Percentiles rank a stretch among this genome's conserved stretches.
Conservation (phyloP, 1,140 invertebrate species). For the Rhagoletis pomonella region DNA sequence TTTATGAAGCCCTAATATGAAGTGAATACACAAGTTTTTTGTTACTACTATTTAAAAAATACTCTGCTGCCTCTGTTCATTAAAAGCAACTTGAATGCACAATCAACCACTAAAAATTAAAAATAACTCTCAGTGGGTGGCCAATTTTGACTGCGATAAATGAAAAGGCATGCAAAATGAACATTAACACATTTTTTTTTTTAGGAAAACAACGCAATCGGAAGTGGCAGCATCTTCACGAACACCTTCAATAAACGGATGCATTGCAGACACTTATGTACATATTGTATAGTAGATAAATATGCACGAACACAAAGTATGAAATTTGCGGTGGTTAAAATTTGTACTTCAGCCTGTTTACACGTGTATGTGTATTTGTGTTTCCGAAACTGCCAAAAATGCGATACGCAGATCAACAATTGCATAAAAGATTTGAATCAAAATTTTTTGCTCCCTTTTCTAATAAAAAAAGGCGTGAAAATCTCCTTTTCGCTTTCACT, state of each 20-base stretch:
- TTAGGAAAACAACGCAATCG: not conserved
- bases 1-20: no score
- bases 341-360: not conserved
- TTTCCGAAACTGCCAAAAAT: not conserved
- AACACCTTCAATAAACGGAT: not conserved
- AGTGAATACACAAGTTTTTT: no score
- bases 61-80: not conserved
- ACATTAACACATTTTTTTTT: not conserved
- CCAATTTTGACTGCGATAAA: not conserved
- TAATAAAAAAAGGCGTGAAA: slow-evolving; percentile 17
- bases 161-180: slow-evolving; percentile 34
- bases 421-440: slow-evolving; percentile 38
- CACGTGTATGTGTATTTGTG: not conserved
- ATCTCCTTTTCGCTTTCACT: not conserved
- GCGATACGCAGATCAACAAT: slow-evolving; percentile 7
- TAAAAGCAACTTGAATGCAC: not conserved
- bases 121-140: slow-evolving; percentile 11
- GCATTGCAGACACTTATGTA: slow-evolving; percentile 7
- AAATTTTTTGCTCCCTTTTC: not conserved
- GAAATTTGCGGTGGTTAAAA: slow-evolving; percentile 38
- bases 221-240: not conserved
- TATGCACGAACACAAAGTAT: no score
- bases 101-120: not conserved
- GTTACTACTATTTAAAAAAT: not conserved
- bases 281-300: no score